Evolutionary conservation across 1,140 invertebrate genomes (phyloP), one percentile per base, ranked within the genome.

Genomic region (Chionoecetes opilio): DNA sequence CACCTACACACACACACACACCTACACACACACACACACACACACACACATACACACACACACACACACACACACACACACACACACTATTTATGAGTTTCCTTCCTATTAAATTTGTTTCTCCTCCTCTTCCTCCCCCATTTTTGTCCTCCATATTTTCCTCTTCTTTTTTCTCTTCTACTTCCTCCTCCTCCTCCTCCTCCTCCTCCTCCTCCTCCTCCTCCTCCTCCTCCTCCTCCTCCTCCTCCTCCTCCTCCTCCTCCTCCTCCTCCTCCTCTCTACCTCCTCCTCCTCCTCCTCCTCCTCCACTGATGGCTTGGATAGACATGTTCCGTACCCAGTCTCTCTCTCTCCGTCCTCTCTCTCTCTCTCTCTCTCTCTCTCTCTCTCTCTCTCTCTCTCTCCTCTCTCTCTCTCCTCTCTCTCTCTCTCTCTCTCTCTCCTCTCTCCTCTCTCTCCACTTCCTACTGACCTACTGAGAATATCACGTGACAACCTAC

Each of bases 281-380:
- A n/a, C n/a, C n/a, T n/a, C n/a, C 41, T 46, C 41, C 41, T 46
- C 41, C 41, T 75, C 63, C 26, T 75, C 63, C n/a, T 75, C 63
- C 26, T 75, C 63, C 63, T 75, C 63, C 26, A 26, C 63, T 75
- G 63, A 75, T n/a, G 63, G 21, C n/a, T 26, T n/a, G n/a, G 63
- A 75, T 75, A 75, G 63, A 75, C 63, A 21, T 17, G 63, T 75
- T 75, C 26, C 63, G 63, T 75, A 75, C 63, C 26, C 63, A n/a
- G 9, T n/a, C 63, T 75, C 63, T 75, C 87, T 88, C 87, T 88
- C 87, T 89, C 87, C 41, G 35, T 89, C 87, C 87, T 89, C 87
- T 89, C 87, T 89, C 87, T 88, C 87, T 88, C 87, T 89, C 87
- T 89, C 87, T 89, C 87, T 89, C 87, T 89, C 87, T 89, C 87